Evolutionary conservation across 2,113 vertebrate genomes (phyloP), one percentile per base, ranked within the genome.

Genomic region (Heterotilapia buettikoferi): DNA sequence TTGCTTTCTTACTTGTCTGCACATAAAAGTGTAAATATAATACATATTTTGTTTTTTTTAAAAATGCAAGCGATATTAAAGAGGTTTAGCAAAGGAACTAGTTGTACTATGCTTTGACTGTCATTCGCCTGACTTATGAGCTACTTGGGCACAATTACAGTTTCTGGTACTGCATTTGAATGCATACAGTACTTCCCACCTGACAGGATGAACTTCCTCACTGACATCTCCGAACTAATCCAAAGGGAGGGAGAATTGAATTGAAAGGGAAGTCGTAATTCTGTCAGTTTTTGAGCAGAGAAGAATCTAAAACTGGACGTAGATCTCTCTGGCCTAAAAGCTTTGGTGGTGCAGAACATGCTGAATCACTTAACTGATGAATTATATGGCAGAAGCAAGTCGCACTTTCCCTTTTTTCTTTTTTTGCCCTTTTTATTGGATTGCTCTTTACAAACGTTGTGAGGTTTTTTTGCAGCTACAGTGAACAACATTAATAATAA

Each of bases 171-270:
- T 14, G 9, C 5, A 16, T 36, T 83, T 80, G 29, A 16, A 73
- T 33, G n/a, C 26, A 3, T n/a, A 33, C n/a, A 40, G n/a, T 57
- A 14, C 80, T 76, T 71, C 26, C 73, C 84, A 66, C 45, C 33
- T 54, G 61, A 81, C 86, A 88, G 82, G 86, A 84, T 61, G 63
- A 88, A 79, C 82, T 79, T 89, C 90, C 82, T 33, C 18, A 31
- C 36, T 43, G 66, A 53, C 40, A 76, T 12, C 26, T 33, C 68
- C 2, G 1, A 54, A 66, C 11, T 84, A 18, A 81, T 86, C 80
- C 83, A 53, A 40, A 57, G 59, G 36, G 78, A 82, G 45, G 54
- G 12, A 47, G 33, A 31, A 31, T n/a, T n/a, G 18, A 63, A 54
- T 36, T n/a, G 14, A 14, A 78, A 80, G 73, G 59, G 45, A 78